Base-by-base conservation (phyloP, 2,888 invertebrate genomes). In the Campoletis raptor region DNA sequence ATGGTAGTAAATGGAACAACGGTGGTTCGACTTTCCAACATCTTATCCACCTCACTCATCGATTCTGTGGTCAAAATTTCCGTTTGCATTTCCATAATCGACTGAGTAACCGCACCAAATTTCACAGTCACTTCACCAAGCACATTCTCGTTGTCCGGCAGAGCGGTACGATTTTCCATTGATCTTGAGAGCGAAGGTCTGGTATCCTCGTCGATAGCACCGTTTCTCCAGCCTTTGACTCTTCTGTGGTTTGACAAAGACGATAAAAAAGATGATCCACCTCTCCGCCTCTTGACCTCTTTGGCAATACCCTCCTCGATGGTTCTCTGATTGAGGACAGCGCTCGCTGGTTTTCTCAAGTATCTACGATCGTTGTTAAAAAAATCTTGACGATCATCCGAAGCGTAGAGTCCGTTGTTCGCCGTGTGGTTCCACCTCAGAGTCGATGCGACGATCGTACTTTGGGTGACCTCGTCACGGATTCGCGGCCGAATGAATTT, bases 261-360 rank as follows among this genome's bases (percentile, higher is more conserved):
- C 10, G 81, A 42, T 1, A 37, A 64, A 4, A 64, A 73, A 8
- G 78, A 70, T 21, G 57, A 73, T 0, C 79, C 83, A 77, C 85
- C 66, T 69, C 84, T 76, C 69, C 87, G 77, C 37, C 85, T 72
- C 70, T 86, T 88, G 42, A 82, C 77, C 40, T 87, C 88, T 24
- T 83, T 67, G 0, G 78, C 42, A 36, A 82, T 64, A 40, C 77
- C 64, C 8, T 86, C 84, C 9, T 87, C 89, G 9, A 87, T 86
- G 9, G 85, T 88, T 64, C 93, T 82, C 67, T 92, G 93, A 89
- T 92, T 92, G 0, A 93, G 82, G 76, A 93, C 92, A 61, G 91
- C 92, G 87, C 91, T 93, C 10, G 90, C 92, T 36, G 91, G 90
- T 88, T 91, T 92, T 82, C 89, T 86, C 36, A 90, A 84, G 36